Base-by-base conservation (phyloP, 2,888 invertebrate genomes). In the Nomada fucata region DNA sequence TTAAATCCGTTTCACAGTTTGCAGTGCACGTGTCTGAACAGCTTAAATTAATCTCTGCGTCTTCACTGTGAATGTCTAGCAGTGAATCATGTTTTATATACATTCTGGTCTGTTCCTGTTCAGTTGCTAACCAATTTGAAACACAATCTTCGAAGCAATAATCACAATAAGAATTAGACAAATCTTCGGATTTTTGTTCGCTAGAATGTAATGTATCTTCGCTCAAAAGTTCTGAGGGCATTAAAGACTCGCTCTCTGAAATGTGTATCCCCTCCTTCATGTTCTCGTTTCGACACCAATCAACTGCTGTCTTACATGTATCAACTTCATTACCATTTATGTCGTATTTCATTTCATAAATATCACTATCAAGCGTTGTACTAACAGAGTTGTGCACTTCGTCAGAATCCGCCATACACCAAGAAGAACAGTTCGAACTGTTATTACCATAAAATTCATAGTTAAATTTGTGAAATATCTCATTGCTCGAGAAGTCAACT, bases 401-500 rank as follows among this genome's bases (percentile, higher is more conserved):
- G 0, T 76, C 26, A 5, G 44, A 68, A 44, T 63, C 15, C 13
- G 10, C 44, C 10, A 23, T 15, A 72, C 50, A 29, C 1, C 73
- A 55, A n/a, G 50, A 44, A 11, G 67, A 69, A 26, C 44, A 53
- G 4, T 64, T 57, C 26, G 42, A 44, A n/a, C n/a, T 64, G 23
- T 20, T 67, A 10, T 15, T 7, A 59, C 47, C 20, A 15, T 69
- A 55, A n/a, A 65, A 57, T 52, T 79, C 68, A 9, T 75, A 71
- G 3, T 67, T 44, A 29, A 67, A 79, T 7, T 53, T 50, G 53
- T 52, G 67, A 29, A 76, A 65, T 75, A 83, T 77, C 23, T 82
- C 73, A 44, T 82, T 86, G 47, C 61, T 74, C 2, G 78, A 60
- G 36, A 79, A 86, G 52, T 82, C 76, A 63, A 79, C 72, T 10